Evolutionary conservation across 1,140 invertebrate species (phyloP), one percentile per base, ranked within the genome.

Genomic region (Megalonaias nervosa): DNA sequence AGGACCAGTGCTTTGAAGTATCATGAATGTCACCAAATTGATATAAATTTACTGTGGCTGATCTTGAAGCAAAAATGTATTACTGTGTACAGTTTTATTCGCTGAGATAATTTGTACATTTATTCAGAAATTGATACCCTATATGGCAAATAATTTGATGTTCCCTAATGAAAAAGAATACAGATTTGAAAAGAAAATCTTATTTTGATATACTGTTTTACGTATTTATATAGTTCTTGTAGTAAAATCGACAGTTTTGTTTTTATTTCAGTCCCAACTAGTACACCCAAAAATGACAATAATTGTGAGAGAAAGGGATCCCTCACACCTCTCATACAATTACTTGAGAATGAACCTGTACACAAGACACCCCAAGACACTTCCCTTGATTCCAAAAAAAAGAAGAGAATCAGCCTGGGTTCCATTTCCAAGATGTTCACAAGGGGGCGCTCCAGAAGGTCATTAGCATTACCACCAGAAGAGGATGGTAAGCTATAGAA

Each of bases 351-450:
- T 11, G 73, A 78, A 19, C 65, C 70, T 61, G 60, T 64, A 17
- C 4, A 62, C 15, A 61, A n/a, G 12, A 60, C 61, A 23, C 11
- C 17, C 31, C 23, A 75, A 9, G 76, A 75, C 55, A 71, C 74
- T 15, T 77, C 81, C 16, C 21, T 61, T 19, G 78, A 80, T 60
- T 75, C 77, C 15, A 86, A 83, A 67, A 86, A 85, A 79, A 86
- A 85, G 62, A 88, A 89, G 65, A 81, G 82, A 23, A 84, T 81
- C 55, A 84, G 80, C 59, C 75, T 77, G 15, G 80, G 84, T 56
- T 83, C 87, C 15, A 66, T 89, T 66, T 86, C 88, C 13, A 83
- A 84, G 56, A 82, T 89, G 74, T 89, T 89, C 74, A 83, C 84
- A 15, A 67, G 82, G 17, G 79, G 84, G 12, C 74, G 83, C 1